phyloP scores from a whole-genome alignment of 2,113 vertebrate species.

The Chauna torquata region DNA sequence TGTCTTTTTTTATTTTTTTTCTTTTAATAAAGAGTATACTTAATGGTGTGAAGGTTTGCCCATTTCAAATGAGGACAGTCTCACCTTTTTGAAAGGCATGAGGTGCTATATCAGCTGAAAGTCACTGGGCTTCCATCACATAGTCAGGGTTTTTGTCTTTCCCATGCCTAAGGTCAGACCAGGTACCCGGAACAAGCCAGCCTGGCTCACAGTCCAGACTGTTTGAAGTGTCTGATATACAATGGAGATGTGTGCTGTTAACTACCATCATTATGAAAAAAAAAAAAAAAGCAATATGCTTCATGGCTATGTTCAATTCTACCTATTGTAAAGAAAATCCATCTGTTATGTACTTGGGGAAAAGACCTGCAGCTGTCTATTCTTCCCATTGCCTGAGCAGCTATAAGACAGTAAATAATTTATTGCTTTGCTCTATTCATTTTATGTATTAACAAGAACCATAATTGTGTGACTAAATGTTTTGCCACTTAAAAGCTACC shows the following conservation, averaged over 20 bases:
- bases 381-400: neutral
- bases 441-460: neutral
- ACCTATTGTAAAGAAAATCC: neutral
- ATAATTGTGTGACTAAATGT: neutral
- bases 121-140: neutral
- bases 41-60: neutral
- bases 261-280: neutral
- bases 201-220: neutral
- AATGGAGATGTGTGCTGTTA: neutral
- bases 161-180: neutral
- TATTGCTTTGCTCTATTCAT: neutral
- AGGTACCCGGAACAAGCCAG: neutral
- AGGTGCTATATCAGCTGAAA: neutral
- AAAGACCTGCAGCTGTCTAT: neutral
- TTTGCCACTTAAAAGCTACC: neutral
- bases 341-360: neutral
- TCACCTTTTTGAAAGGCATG: neutral
- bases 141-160: neutral
- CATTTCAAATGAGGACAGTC: neutral
- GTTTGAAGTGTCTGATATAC: neutral
- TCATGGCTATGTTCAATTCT: neutral
- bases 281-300: rapidly evolving
- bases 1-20: neutral
- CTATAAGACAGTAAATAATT: neutral
- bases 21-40: neutral